Evolutionary conservation across 2,113 vertebrate species (phyloP).

Genomic region (Calonectris borealis): DNA sequence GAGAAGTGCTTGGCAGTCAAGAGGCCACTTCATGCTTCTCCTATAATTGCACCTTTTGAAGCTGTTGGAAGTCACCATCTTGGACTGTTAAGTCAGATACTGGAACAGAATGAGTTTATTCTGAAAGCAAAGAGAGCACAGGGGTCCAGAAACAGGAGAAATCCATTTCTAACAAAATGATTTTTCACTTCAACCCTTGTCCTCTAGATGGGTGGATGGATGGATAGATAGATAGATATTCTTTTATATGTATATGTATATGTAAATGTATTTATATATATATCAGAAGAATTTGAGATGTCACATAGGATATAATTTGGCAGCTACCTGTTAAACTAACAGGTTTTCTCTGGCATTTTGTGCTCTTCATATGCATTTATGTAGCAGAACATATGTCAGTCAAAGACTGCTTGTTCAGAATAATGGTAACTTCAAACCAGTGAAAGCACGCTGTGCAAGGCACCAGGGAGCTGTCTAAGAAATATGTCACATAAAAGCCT

Average conservation of each 20-base stretch:
- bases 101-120: neutral
- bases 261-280: neutral
- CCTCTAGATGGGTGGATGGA: neutral
- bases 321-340: neutral
- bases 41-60: neutral
- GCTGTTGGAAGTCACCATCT: neutral
- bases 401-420: neutral
- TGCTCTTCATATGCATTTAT: neutral
- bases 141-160: neutral
- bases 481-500: neutral
- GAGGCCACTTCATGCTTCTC: neutral
- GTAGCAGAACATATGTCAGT: neutral
- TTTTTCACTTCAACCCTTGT: neutral
- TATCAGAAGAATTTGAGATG: neutral
- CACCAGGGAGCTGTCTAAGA: neutral
- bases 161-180: neutral
- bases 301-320: neutral
- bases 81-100: neutral
- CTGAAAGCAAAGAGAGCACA: neutral
- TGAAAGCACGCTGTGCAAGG: neutral
- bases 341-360: neutral
- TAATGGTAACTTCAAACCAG: neutral
- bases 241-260: neutral
- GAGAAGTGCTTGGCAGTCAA: neutral
- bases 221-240: neutral